These are phyloP conservation scores for Folsomia candida DNA, from an alignment of 2,888 invertebrate genomes.

Conservation along the genomic window DNA sequence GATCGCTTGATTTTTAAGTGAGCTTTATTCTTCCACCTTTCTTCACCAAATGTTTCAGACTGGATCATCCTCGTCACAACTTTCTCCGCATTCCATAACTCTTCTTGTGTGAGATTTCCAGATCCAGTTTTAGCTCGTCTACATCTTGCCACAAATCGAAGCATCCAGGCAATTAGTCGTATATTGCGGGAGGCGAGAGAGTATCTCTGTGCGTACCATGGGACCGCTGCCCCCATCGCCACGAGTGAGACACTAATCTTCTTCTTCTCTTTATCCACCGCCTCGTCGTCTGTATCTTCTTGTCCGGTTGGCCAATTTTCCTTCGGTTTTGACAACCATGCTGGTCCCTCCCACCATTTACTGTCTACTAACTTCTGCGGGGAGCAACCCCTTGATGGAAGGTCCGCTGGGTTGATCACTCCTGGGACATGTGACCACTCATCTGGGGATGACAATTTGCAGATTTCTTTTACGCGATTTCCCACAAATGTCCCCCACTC, in stretches of 20 bases:
- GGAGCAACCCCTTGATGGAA: conserved; percentile 30
- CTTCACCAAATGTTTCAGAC: background rate
- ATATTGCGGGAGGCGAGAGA: too few relatives aligned
- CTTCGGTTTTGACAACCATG: conserved; percentile 21
- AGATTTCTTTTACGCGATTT: conserved; percentile 40
- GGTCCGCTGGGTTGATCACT: too few relatives aligned
- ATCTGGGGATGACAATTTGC: background rate
- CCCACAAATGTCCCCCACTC: conserved; percentile 45
- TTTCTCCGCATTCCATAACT: too few relatives aligned
- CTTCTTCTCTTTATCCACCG: background rate
- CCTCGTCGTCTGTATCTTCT: conserved; percentile 11
- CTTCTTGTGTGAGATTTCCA: background rate
- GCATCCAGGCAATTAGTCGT: background rate
- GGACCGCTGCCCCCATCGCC: background rate
- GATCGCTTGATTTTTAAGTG: too few relatives aligned
- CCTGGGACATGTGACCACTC: conserved; percentile 1
- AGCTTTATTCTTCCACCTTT: too few relatives aligned
- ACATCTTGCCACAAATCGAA: too few relatives aligned
- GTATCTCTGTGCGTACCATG: background rate
- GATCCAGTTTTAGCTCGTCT: background rate
- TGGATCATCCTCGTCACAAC: background rate
- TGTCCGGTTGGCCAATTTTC: conserved; percentile 22
- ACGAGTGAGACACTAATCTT: background rate
- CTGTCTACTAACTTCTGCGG: conserved; percentile 19
- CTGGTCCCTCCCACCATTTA: conserved; percentile 45